Evolutionary conservation across 2,113 vertebrate species (phyloP).

Genomic region (Pluvialis apricaria): DNA sequence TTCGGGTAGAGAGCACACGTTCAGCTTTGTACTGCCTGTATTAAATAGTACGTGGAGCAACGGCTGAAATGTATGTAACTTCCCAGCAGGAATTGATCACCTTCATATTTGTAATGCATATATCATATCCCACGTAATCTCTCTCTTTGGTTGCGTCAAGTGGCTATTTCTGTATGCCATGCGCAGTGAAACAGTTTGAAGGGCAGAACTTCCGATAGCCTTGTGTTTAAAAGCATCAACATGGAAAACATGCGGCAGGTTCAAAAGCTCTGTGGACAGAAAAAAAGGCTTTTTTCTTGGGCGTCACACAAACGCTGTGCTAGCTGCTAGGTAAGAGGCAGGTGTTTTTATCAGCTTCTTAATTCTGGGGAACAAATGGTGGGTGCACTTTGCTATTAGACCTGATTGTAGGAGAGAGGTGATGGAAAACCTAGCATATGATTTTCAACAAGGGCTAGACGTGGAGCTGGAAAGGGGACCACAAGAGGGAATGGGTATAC

Average conservation of each 20-base stretch:
- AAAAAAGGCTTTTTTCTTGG: background rate
- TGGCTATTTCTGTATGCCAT: background rate
- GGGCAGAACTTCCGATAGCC: background rate
- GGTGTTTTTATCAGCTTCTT: background rate
- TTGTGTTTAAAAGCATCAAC: background rate
- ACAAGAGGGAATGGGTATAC: background rate
- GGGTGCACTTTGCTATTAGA: background rate
- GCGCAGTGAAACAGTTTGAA: background rate
- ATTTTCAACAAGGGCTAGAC: background rate
- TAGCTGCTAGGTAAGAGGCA: background rate
- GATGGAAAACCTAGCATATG: background rate
- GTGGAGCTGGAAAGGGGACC: background rate
- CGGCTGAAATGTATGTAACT: background rate
- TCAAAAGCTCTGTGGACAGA: background rate
- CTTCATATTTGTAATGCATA: background rate
- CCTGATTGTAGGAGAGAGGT: background rate
- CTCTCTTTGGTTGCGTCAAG: background rate
- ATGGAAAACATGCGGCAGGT: background rate
- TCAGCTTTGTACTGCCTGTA: background rate
- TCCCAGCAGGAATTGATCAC: background rate
- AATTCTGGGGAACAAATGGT: background rate
- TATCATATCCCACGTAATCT: background rate
- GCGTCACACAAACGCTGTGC: background rate
- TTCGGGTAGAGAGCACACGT: background rate
- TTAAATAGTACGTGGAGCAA: background rate